A percentile compares a stretch with the other conserved stretches of the same genome.
Conservation (phyloP, 2,113 vertebrate genomes). For the Bos javanicus region DNA sequence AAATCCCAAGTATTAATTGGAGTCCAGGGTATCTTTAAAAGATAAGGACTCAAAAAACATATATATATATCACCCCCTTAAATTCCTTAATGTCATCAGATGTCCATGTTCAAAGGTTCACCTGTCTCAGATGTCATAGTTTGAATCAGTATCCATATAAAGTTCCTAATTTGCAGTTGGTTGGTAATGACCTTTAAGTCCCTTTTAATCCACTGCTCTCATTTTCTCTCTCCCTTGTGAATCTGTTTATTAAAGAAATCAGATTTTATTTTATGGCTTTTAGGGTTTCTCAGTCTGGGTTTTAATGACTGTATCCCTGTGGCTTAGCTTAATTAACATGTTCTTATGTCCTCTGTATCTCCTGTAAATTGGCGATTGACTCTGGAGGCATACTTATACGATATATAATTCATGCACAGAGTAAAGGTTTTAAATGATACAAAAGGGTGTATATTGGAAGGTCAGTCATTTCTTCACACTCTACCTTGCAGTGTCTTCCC, state of each 20-base stretch:
- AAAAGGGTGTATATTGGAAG: neutral
- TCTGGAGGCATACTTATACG: neutral
- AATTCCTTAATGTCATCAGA: neutral
- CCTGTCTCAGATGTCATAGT: neutral
- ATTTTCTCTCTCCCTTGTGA: neutral
- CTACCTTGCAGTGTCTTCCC: neutral
- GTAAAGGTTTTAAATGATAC: neutral
- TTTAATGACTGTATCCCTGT: neutral
- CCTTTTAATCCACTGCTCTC: neutral
- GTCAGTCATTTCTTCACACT: neutral
- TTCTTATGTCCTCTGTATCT: neutral
- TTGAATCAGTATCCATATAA: neutral
- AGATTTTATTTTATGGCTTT: neutral
- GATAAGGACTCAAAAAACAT: neutral
- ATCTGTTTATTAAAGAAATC: neutral
- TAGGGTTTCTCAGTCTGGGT: neutral
- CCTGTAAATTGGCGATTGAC: neutral
- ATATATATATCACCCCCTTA: neutral
- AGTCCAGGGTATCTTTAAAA: neutral
- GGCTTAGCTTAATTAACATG: neutral
- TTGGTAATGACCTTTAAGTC: neutral
- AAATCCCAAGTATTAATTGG: neutral
- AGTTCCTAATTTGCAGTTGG: neutral
- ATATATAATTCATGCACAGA: neutral
- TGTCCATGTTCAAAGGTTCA: neutral